Evolutionary conservation across 2,888 invertebrate species (phyloP).

Genomic region (Tenodera sinensis): DNA sequence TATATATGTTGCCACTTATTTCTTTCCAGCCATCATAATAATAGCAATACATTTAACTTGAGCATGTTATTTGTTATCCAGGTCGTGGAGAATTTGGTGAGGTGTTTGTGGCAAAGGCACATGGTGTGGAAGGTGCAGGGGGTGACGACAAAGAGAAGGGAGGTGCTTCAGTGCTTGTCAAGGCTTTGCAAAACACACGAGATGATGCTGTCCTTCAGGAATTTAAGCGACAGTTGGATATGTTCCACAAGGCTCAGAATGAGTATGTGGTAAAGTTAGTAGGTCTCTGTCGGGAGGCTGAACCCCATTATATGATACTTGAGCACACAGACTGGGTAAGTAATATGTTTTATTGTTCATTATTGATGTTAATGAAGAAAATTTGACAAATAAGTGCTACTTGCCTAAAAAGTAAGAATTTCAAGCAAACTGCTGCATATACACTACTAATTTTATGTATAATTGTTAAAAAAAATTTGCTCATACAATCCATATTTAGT

Average conservation of each 20-base stretch:
- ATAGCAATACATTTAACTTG: background rate
- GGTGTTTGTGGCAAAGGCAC: conserved; percentile 71
- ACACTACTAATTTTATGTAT: no score
- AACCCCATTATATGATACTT: conserved; percentile 84
- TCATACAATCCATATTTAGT: no score
- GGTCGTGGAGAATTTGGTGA: conserved; percentile 93
- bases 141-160: conserved; percentile 46
- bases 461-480: no score
- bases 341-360: background rate
- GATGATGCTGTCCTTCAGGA: conserved; percentile 76
- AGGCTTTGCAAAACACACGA: conserved; percentile 70
- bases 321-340: conserved; percentile 92
- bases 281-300: conserved; percentile 77
- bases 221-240: conserved; percentile 84
- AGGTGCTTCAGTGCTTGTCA: conserved; percentile 63
- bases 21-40: no score
- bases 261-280: conserved; percentile 74
- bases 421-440: no score
- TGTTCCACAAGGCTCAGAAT: conserved; percentile 79
- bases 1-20: no score
- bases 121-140: conserved; percentile 40
- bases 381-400: no score
- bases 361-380: no score
- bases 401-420: no score
- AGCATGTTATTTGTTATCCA: conserved; percentile 37